Evolutionary conservation across 2,797 vertebrate genomes (phyloP).

Genomic region (Spinus pinus): DNA sequence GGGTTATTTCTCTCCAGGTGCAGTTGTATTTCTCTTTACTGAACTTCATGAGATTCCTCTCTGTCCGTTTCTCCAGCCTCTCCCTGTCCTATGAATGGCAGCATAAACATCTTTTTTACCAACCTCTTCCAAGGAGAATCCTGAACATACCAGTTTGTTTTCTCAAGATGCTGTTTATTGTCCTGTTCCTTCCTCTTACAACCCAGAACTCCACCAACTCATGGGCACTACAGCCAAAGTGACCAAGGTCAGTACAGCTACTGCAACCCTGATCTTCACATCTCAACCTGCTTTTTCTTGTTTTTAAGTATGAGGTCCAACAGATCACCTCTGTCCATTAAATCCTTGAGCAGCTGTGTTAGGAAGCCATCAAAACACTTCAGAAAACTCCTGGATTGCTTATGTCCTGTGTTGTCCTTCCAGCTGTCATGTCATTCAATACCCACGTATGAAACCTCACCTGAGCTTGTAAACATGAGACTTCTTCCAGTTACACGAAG

Average conservation of each 20-base stretch:
- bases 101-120: neutral
- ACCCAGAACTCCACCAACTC: neutral
- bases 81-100: neutral
- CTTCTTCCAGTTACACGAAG: neutral
- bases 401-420: neutral
- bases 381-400: neutral
- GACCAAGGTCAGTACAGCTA: neutral
- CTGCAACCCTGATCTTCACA: neutral
- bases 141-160: neutral
- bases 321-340: neutral
- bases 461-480: accelerated
- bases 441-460: neutral
- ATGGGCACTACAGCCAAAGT: neutral
- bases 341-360: neutral
- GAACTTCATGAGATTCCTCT: neutral
- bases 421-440: neutral
- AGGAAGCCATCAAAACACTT: neutral
- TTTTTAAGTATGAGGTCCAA: neutral
- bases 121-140: neutral
- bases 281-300: neutral
- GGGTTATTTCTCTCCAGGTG: neutral
- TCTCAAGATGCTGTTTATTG: neutral
- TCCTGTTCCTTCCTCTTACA: neutral
- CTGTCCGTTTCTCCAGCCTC: neutral
- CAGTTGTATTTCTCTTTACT: neutral